These are phyloP conservation scores for Indicator maculatus DNA, from an alignment of 2,113 vertebrate species.

Conservation along the genomic window DNA sequence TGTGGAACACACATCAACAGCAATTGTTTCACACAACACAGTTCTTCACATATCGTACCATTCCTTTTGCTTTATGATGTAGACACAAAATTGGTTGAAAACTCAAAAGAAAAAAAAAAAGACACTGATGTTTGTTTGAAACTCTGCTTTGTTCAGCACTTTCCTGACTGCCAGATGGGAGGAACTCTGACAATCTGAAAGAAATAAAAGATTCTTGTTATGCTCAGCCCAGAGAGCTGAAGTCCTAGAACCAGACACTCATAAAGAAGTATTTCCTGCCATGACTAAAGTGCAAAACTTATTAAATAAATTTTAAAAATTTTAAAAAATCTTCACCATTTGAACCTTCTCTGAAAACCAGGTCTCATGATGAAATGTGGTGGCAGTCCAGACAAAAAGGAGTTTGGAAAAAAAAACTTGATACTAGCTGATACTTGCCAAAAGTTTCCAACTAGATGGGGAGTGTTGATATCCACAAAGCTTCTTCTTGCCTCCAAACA, in stretches of 20 bases:
- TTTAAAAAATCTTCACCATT: not conserved
- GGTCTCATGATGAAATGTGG: not conserved
- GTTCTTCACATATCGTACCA: not conserved
- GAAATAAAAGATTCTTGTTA: not conserved
- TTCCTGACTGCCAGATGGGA: conserved; percentile 16
- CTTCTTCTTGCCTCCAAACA: not conserved
- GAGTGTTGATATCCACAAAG: not conserved
- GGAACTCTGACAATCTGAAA: not conserved
- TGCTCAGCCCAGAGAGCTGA: not conserved
- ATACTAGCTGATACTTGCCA: not conserved
- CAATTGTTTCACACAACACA: not conserved
- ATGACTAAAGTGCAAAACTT: not conserved
- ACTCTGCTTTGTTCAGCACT: not conserved
- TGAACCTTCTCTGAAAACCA: not conserved
- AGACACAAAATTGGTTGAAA: not conserved
- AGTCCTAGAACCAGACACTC: not conserved
- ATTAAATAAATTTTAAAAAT: not conserved
- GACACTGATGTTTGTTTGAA: conserved; percentile 7
- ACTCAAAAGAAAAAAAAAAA: not conserved
- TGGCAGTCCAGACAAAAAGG: not conserved
- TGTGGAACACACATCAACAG: not conserved
- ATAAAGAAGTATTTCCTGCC: not conserved
- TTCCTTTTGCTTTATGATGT: not conserved
- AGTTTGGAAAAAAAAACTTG: not conserved
- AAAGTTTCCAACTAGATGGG: not conserved